Evolutionary conservation across 2,113 vertebrate genomes (phyloP).

Genomic region (Echinops telfairi): DNA sequence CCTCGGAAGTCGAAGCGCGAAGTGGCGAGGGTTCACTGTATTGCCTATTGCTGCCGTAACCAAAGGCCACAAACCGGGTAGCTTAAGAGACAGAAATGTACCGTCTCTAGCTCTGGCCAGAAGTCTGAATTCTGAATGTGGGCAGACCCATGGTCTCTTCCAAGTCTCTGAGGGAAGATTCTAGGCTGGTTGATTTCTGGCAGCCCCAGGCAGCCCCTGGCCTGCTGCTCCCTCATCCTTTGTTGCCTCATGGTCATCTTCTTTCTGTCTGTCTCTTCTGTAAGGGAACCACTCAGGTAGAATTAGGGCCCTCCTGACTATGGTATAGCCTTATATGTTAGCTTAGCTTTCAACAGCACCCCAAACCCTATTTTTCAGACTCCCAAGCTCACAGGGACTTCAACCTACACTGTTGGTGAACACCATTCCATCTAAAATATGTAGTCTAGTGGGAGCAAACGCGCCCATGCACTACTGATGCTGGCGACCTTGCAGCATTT

Average conservation of each 20-base stretch:
- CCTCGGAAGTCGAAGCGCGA: too few relatives aligned
- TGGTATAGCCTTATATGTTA: background rate
- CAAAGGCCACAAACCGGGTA: background rate
- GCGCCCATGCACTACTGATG: rapidly evolving
- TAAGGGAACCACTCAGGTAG: background rate
- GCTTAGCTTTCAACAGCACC: background rate
- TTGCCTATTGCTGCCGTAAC: background rate
- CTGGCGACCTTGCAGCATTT: background rate
- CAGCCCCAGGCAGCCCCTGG: background rate
- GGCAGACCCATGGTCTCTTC: background rate
- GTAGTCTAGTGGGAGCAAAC: background rate
- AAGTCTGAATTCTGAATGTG: background rate
- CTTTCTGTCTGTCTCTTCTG: background rate
- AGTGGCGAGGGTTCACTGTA: too few relatives aligned
- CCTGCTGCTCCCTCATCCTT: background rate
- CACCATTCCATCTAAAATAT: background rate
- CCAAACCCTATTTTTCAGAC: background rate
- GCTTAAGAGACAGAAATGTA: background rate
- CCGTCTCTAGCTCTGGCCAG: background rate
- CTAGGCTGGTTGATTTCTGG: background rate
- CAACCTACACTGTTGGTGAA: background rate
- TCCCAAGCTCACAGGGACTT: background rate
- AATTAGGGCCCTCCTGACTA: background rate
- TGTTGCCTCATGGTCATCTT: background rate
- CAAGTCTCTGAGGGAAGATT: background rate